phyloP scores from a whole-genome alignment of 2,113 vertebrate genomes.

The Glaucomys volans region DNA sequence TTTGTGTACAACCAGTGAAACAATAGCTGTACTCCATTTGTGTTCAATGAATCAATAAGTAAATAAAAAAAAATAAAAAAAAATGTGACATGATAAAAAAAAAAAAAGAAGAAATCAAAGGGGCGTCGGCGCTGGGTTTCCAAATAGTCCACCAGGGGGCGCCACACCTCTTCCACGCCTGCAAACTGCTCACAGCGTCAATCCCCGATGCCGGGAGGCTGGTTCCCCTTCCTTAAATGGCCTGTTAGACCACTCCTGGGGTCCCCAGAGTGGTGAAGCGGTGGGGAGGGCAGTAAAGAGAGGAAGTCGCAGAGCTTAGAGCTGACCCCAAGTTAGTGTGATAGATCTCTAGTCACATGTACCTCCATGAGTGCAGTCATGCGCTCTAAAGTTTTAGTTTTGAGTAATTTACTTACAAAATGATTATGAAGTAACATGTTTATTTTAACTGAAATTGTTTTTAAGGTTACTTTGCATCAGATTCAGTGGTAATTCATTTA shows the following conservation, averaged over 20 bases:
- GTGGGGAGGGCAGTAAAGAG: neutral
- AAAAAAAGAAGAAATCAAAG: no score
- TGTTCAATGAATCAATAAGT: no score
- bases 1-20: no score
- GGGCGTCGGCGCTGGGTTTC: neutral
- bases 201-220: fast-evolving
- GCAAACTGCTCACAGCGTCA: fast-evolving
- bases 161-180: neutral
- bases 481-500: neutral
- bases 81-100: no score
- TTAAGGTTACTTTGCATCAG: neutral
- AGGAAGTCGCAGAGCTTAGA: neutral
- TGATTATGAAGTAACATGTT: neutral
- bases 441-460: neutral
- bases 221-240: fast-evolving
- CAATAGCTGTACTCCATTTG: no score
- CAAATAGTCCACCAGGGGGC: slow-evolving; percentile 48
- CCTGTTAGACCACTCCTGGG: neutral
- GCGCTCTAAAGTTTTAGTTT: slow-evolving; percentile 55
- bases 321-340: neutral
- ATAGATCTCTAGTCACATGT: neutral
- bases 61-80: no score
- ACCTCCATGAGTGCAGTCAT: neutral
- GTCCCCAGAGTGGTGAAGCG: neutral
- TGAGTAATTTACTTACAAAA: slow-evolving; percentile 29